phyloP scores from a whole-genome alignment of 2,797 vertebrate genomes.

The Girardinus metallicus region DNA sequence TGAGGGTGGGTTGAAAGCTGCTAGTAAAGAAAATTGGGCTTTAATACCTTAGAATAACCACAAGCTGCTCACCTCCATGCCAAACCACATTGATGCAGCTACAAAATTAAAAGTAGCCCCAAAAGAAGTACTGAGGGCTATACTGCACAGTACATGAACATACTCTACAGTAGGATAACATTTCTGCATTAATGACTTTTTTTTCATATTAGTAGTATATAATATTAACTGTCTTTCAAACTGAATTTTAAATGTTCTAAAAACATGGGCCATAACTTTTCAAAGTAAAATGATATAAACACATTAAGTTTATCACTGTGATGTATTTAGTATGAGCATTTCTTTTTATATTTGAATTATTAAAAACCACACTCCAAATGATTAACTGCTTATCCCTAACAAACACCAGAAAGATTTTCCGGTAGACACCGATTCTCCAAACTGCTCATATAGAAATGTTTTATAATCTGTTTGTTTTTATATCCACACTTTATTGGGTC shows the following conservation, averaged over 20 bases:
- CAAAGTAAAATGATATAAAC: background rate
- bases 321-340: background rate
- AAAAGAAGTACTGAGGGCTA: background rate
- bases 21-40: background rate
- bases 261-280: background rate
- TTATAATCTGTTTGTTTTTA: background rate
- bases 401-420: background rate
- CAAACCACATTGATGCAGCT: background rate
- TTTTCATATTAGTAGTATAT: background rate
- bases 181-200: background rate
- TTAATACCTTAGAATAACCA: background rate
- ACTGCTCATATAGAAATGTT: background rate
- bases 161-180: background rate
- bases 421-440: background rate
- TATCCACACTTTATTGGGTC: background rate
- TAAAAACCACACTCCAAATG: background rate
- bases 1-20: background rate
- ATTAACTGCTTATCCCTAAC: too few relatives aligned
- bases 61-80: background rate
- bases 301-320: background rate
- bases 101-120: background rate
- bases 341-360: background rate
- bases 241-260: background rate
- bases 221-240: background rate
- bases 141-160: background rate